These are phyloP conservation scores for Drosophila crucigera DNA, from an alignment of 2,888 invertebrate species.

Conservation along the genomic window DNA sequence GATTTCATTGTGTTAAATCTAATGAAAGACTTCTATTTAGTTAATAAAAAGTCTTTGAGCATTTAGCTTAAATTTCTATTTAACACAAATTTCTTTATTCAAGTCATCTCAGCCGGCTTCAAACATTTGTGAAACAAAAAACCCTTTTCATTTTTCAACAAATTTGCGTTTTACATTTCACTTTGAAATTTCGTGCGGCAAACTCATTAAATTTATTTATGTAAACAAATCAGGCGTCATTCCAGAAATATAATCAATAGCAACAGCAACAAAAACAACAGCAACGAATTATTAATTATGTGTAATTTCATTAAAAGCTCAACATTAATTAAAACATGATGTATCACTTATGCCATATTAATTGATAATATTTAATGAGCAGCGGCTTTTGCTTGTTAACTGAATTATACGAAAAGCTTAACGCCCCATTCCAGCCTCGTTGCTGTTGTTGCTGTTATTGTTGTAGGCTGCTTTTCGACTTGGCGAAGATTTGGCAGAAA, in stretches of 20 bases:
- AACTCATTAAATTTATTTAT: conserved; percentile 46
- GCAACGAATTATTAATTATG: conserved; percentile 55
- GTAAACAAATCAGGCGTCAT: conserved; percentile 20
- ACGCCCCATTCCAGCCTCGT: neutral
- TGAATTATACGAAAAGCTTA: conserved; percentile 7
- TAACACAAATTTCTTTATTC: neutral
- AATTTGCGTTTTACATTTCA: conserved; percentile 19
- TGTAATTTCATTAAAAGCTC: conserved; percentile 38
- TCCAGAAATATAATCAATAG: conserved; percentile 41
- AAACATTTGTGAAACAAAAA: neutral
- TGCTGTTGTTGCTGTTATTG: neutral
- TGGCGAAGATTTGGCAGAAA: conserved; percentile 15
- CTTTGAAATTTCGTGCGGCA: conserved; percentile 22
- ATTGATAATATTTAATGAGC: conserved; percentile 43
- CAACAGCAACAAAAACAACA: conserved; percentile 1
- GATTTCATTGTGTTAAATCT: neutral
- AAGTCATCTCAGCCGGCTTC: neutral
- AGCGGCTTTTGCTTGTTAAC: conserved; percentile 12
- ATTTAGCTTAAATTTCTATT: neutral
- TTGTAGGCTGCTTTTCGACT: conserved; percentile 17
- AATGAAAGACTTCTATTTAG: neutral
- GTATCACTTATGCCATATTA: conserved; percentile 60
- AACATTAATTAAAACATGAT: conserved; percentile 56
- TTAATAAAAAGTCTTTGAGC: neutral
- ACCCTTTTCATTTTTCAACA: conserved; percentile 4